Conservation (phyloP, 2,113 vertebrate genomes). For the Callipepla californica region DNA sequence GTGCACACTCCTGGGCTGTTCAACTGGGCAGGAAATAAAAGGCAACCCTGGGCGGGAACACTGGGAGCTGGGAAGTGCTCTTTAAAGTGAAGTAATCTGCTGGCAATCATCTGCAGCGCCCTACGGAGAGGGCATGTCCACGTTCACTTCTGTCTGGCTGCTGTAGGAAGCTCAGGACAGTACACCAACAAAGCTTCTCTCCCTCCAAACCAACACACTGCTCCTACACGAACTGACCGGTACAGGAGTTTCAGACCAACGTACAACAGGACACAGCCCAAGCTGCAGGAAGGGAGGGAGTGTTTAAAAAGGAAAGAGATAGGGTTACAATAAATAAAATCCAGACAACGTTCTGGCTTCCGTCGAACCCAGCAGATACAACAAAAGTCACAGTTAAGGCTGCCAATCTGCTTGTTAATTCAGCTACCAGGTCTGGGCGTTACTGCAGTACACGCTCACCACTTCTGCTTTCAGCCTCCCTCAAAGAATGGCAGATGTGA, state of each 20-base stretch:
- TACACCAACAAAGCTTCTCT: neutral
- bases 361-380: neutral
- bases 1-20: neutral
- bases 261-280: neutral
- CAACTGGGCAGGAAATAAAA: neutral
- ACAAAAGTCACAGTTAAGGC: conserved; percentile 20
- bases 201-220: neutral
- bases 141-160: neutral
- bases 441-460: neutral
- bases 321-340: neutral
- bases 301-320: neutral
- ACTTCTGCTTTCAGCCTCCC: neutral
- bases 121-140: neutral
- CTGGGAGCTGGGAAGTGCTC: neutral
- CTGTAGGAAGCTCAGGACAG: neutral
- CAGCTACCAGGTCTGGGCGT: neutral
- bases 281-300: neutral
- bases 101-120: neutral
- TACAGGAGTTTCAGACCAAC: neutral
- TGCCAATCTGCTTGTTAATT: neutral
- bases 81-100: neutral
- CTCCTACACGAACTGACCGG: neutral
- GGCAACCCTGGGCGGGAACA: neutral
- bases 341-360: neutral
- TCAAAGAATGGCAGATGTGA: neutral